Percentiles rank a stretch among this genome's conserved stretches.
These are phyloP conservation scores for Sturmia bella DNA, from an alignment of 2,888 invertebrate genomes.

Conservation along the genomic window DNA sequence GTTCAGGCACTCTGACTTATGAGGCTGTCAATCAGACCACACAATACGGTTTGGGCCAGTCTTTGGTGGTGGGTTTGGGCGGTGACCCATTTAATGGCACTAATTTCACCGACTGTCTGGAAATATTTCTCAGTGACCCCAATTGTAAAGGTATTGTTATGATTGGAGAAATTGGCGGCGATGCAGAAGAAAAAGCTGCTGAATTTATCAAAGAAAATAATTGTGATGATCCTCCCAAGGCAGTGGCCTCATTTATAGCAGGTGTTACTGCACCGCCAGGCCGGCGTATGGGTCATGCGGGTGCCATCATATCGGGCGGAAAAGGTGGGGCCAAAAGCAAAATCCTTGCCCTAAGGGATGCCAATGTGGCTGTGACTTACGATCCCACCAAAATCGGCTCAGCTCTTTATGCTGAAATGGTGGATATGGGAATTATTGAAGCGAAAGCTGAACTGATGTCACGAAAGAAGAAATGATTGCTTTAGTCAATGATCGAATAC, in stretches of 20 bases:
- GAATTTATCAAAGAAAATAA: conserved; percentile 92
- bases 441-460: neutral
- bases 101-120: conserved; percentile 98
- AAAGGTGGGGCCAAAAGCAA: conserved; percentile 99
- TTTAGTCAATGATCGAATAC: too few relatives aligned
- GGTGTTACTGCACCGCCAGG: conserved; percentile 99
- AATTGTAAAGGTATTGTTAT: conserved; percentile 97
- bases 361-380: conserved; percentile 94
- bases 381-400: conserved; percentile 96
- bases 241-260: conserved; percentile 99
- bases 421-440: conserved; percentile 84
- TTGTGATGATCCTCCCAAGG: conserved; percentile 93
- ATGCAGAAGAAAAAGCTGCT: conserved; percentile 97
- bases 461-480: too few relatives aligned
- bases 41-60: conserved; percentile 92
- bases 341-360: conserved; percentile 95
- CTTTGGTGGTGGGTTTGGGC: conserved; percentile 98
- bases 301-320: conserved; percentile 99
- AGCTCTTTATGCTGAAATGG: conserved; percentile 92
- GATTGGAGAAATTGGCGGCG: conserved; percentile 99
- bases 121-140: conserved; percentile 96
- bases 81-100: conserved; percentile 99
- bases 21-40: conserved; percentile 99
- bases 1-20: conserved; percentile 98
- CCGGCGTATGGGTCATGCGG: conserved; percentile 99